Percentiles rank a stretch among this genome's conserved stretches.
phyloP scores from a whole-genome alignment of 2,797 vertebrate genomes.

The Nasua narica region DNA sequence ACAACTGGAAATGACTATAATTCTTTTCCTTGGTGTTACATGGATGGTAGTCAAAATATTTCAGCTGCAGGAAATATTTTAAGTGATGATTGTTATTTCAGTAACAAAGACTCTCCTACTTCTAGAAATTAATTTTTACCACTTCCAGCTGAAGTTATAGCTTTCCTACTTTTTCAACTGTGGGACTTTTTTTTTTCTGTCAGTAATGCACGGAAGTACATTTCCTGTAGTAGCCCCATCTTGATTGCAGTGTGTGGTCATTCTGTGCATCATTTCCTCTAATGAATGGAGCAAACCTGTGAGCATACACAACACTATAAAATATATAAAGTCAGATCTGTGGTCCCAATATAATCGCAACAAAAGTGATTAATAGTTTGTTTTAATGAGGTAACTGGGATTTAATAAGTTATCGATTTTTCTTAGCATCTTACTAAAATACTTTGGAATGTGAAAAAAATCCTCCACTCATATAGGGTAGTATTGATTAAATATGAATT shows the following conservation, averaged over 20 bases:
- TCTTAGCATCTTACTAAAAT: conserved; percentile 62
- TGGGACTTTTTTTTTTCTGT: background rate
- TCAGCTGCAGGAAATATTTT: background rate
- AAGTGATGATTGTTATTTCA: background rate
- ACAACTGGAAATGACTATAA: background rate
- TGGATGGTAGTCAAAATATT: background rate
- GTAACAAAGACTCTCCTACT: background rate
- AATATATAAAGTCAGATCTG: conserved; percentile 19
- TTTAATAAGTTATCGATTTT: conserved; percentile 69
- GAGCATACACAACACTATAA: background rate
- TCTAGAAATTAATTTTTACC: background rate
- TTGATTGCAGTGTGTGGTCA: background rate
- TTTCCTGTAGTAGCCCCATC: background rate
- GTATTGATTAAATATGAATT: conserved; percentile 61
- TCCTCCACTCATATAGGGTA: conserved; percentile 34
- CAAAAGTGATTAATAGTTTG: conserved; percentile 71
- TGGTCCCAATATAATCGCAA: background rate
- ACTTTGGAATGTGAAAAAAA: conserved; percentile 60
- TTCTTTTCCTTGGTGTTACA: background rate
- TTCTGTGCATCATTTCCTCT: background rate
- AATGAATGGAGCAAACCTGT: background rate
- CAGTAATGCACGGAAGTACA: background rate
- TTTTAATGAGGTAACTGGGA: conserved; percentile 73
- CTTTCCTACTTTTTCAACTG: background rate
- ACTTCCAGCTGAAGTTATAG: background rate